These are phyloP conservation scores for Oenanthe oenanthe DNA, from an alignment of 2,113 vertebrate species.

Conservation along the genomic window DNA sequence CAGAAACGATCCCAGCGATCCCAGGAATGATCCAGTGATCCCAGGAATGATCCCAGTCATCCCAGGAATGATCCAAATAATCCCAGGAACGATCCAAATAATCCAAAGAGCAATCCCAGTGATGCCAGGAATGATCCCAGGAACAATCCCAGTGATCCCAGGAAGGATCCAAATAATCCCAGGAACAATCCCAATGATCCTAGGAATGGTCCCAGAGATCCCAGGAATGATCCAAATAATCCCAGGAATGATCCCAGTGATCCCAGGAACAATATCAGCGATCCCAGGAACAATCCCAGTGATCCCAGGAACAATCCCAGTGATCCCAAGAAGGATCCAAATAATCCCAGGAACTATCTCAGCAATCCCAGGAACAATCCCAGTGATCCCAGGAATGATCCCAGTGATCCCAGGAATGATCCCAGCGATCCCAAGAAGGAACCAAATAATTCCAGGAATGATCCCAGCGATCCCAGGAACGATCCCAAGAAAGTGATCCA, in stretches of 20 bases:
- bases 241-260: neutral
- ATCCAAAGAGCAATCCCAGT: neutral
- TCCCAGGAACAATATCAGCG: too few species aligned
- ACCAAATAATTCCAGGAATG: accelerated
- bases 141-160: accelerated
- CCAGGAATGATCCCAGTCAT: accelerated
- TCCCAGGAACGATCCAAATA: accelerated
- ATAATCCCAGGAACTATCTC: accelerated
- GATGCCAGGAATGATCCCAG: neutral
- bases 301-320: accelerated
- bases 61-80: neutral
- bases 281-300: too few species aligned
- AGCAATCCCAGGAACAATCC: accelerated
- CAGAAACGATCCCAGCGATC: accelerated
- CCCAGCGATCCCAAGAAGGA: accelerated
- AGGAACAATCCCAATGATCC: accelerated
- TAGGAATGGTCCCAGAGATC: accelerated
- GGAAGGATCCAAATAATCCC: accelerated
- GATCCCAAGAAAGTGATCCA: neutral
- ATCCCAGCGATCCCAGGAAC: accelerated
- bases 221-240: accelerated
- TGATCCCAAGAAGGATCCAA: neutral
- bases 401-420: accelerated
- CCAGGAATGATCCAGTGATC: accelerated
- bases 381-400: neutral